A percentile compares a stretch with the other conserved stretches of the same genome.
phyloP scores from a whole-genome alignment of 2,113 vertebrate genomes.

The Callospermophilus lateralis region DNA sequence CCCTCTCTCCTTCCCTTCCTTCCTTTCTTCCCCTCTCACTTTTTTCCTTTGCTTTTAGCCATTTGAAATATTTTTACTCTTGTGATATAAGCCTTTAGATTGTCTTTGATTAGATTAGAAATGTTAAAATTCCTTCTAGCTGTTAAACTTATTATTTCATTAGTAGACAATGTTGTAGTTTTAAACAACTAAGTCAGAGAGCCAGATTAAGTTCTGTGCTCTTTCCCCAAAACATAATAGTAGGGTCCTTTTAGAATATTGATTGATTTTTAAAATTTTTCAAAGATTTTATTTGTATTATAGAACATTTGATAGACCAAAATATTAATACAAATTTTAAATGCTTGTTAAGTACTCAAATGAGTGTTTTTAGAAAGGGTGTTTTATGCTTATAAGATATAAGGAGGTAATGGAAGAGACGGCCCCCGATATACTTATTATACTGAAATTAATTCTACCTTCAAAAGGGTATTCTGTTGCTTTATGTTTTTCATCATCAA shows the following conservation, averaged over 20 bases:
- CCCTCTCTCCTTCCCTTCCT: neutral
- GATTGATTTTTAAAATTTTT: neutral
- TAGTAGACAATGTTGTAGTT: constrained; percentile 2
- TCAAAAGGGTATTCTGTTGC: neutral
- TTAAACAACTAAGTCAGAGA: neutral
- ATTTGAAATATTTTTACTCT: constrained; percentile 30
- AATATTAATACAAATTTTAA: neutral
- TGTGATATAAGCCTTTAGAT: neutral
- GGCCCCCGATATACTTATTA: neutral
- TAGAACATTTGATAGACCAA: neutral
- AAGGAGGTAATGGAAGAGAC: neutral
- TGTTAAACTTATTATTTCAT: constrained; percentile 8
- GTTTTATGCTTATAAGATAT: neutral
- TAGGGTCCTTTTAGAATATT: constrained; percentile 19
- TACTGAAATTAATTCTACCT: constrained; percentile 26
- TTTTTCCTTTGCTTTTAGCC: neutral
- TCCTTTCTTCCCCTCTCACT: neutral
- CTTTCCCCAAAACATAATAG: neutral
- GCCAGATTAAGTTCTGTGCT: neutral
- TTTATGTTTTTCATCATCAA: neutral
- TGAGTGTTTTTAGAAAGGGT: neutral
- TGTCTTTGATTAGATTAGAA: neutral
- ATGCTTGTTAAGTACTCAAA: constrained; percentile 17
- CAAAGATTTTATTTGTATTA: neutral
- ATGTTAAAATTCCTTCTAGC: constrained; percentile 13